A percentile compares a stretch with the other conserved stretches of the same genome.
Evolutionary conservation across 2,113 vertebrate genomes (phyloP).

Genomic region (Cebus imitator): DNA sequence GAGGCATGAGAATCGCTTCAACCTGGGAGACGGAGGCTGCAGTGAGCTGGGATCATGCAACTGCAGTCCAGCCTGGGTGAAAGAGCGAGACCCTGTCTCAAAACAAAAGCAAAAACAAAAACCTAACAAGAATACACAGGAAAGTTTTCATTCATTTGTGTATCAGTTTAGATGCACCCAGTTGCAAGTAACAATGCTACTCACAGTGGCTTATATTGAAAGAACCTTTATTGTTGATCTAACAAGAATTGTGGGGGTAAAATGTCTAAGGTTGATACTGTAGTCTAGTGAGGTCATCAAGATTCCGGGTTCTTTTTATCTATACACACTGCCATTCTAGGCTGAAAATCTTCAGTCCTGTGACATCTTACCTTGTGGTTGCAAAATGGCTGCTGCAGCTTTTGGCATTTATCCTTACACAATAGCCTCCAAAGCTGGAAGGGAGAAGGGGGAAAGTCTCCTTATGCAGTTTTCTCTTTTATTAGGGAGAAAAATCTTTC

Average conservation of each 20-base stretch:
- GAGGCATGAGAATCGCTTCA: too few relatives aligned
- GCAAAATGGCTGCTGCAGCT: not conserved
- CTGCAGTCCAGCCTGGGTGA: too few relatives aligned
- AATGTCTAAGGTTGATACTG: not conserved
- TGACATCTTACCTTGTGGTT: not conserved
- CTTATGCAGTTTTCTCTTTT: not conserved
- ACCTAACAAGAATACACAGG: not conserved
- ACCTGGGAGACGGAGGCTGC: too few relatives aligned
- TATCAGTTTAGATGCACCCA: not conserved
- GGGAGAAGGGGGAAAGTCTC: not conserved
- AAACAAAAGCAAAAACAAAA: too few relatives aligned
- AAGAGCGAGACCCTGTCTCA: too few relatives aligned
- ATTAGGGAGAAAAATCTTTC: not conserved
- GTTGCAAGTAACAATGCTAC: not conserved
- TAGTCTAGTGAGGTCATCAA: not conserved
- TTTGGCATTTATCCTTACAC: not conserved
- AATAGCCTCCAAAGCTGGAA: not conserved
- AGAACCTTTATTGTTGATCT: conserved; percentile 28
- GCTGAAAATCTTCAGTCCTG: not conserved
- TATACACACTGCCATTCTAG: not conserved
- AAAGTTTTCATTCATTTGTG: conserved; percentile 11
- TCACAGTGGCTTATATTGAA: not conserved
- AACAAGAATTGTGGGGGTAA: not conserved
- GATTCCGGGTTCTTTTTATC: not conserved
- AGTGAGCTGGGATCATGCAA: too few relatives aligned